Evolutionary conservation across 2,888 invertebrate genomes (phyloP), one percentile per base, ranked within the genome.

Genomic region (Digitonthophagus gazella): DNA sequence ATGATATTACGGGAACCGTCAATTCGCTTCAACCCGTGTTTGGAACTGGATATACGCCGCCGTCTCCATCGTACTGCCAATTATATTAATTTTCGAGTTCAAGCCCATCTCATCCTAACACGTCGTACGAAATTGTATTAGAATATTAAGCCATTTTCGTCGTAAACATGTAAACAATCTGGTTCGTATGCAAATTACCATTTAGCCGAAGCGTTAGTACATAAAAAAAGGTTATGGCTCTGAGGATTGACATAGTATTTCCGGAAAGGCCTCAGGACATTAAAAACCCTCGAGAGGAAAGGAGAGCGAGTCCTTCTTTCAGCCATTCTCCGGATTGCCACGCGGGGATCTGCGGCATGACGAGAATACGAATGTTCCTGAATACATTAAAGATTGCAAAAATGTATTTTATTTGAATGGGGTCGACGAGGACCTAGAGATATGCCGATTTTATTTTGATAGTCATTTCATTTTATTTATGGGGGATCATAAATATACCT

Each of bases 281-380:
- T 72, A 72, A 72, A 72, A 72, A 69, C 68, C 69, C 64, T 67
- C 66, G 66, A 64, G 69, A 63, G 69, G 68, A 67, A 22, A 14
- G 71, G 68, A 69, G 69, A 64, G 58, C 56, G 66, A 61, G 61
- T 68, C 69, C 69, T 67, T 70, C 66, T 69, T 69, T 67, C 67
- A 64, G 68, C 65, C 65, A 44, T 44, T 63, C 66, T 70, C 66
- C 72, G 72, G 72, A 74, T 74, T 74, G 73, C 72, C 73, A 73
- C 73, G 71, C 71, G 68, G 73, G 74, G 74, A 74, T 74, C 72
- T 73, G 64, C 70, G 69, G 71, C 74, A 71, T 73, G 74, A 67
- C 67, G 63, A 67, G 74, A 74, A 74, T 74, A 71, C 67, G 68
- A 64, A 73, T 73, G 70, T 70, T 54, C 65, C 65, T 66, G 71